Base-by-base conservation (phyloP, 2,888 invertebrate species). In the Drosophila stalkeri region DNA sequence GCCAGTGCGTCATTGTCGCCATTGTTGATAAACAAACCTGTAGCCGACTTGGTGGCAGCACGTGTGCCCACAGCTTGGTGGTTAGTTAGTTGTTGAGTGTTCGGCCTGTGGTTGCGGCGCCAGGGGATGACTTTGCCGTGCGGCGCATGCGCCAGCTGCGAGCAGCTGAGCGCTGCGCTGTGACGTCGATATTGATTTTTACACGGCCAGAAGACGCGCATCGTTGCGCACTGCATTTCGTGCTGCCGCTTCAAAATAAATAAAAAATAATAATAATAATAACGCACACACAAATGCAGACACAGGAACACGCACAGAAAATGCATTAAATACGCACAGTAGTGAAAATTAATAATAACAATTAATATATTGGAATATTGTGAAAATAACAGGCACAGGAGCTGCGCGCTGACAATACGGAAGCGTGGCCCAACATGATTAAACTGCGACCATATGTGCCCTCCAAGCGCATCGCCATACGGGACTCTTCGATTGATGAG, bases 401-500 rank as follows among this genome's bases (percentile, higher is more conserved):
- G 60, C 66, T n/a, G 66, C 61, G 57, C 77, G 64, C 64, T 44
- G 67, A 37, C 49, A 35, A 71, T 27, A 54, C 51, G 81, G 81
- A 66, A 46, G 52, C 72, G 72, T 72, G 77, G 77, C 61, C 81
- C 61, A 81, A 65, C 37, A 93, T 93, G 93, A 91, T 93, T 51
- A 93, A 93, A 92, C 92, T 95, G 94, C 93, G 94, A 85, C 94
- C 94, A 90, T 95, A 95, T 93, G 94, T 94, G 80, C 94, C 94
- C 77, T 93, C 95, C 86, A 95, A 94, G 84, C 94, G 95, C 80
- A 94, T 95, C 61, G 95, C 95, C 80, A 94, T 96, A 51, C 93
- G 95, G 74, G 96, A 96, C 91, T 96, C 89, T 9, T 84, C 95
- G 82, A 94, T 95, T 73, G 96, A 96, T 84, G 96, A 96, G 80